Conservation (phyloP, 2,888 invertebrate species). For the Parelbella ahira region DNA sequence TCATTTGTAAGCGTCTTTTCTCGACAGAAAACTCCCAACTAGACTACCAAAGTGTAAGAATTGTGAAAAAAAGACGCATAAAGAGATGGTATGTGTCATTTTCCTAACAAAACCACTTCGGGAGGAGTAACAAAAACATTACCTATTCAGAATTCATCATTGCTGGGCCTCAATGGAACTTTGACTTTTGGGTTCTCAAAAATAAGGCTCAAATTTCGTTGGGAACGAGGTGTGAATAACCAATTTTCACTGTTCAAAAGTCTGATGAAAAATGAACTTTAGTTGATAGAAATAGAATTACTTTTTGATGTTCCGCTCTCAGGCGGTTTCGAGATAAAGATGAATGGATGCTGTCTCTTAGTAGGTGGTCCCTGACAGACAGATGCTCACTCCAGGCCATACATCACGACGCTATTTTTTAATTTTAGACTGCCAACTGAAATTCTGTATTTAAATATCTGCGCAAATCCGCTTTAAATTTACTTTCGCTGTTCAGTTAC, state of each 20-base stretch:
- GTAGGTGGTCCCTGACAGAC: slow-evolving; percentile 74
- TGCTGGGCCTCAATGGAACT: slow-evolving; percentile 42
- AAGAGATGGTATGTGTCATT: slow-evolving; percentile 34
- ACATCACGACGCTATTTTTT: slow-evolving; percentile 52
- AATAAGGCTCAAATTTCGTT: slow-evolving; percentile 50
- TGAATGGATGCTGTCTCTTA: slow-evolving; percentile 65
- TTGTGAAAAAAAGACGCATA: slow-evolving; percentile 18
- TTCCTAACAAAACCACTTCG: slow-evolving; percentile 36
- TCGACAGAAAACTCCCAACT: slow-evolving; percentile 20
- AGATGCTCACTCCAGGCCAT: slow-evolving; percentile 58
- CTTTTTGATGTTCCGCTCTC: slow-evolving; percentile 11
- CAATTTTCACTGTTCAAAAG: slow-evolving; percentile 18
- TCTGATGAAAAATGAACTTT: slow-evolving; percentile 24
- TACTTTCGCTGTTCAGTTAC: too few relatives aligned
- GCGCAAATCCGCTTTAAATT: too few relatives aligned
- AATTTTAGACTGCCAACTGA: slow-evolving; percentile 46
- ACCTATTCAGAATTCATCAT: slow-evolving; percentile 52
- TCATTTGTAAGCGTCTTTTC: slow-evolving; percentile 17
- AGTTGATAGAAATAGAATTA: slow-evolving; percentile 19
- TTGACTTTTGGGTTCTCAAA: slow-evolving; percentile 44
- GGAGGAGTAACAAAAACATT: slow-evolving; percentile 46
- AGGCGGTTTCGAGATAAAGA: slow-evolving; percentile 53
- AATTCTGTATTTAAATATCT: slow-evolving; percentile 21
- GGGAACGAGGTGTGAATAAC: slow-evolving; percentile 48
- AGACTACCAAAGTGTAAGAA: slow-evolving; percentile 21